A percentile compares a stretch with the other conserved stretches of the same genome.
Conservation (phyloP, 2,113 vertebrate genomes). For the Illadopsis cleaveri region DNA sequence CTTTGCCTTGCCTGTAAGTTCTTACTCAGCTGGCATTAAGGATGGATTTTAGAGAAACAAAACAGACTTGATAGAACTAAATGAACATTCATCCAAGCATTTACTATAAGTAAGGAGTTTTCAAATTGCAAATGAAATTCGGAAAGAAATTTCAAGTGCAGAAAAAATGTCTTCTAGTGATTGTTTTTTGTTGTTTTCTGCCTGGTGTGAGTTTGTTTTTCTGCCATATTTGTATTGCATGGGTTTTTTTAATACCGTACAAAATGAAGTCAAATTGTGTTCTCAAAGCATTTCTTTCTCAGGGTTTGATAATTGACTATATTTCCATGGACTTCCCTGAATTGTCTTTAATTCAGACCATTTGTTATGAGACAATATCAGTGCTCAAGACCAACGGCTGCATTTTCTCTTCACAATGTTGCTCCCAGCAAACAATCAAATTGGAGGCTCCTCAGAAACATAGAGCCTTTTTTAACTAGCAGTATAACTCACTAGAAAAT, state of each 20-base stretch:
- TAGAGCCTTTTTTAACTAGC: conserved; percentile 25
- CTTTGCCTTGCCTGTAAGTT: not conserved
- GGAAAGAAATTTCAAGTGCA: not conserved
- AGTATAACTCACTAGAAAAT: conserved; percentile 50
- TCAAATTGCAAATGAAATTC: not conserved
- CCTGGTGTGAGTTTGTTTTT: not conserved
- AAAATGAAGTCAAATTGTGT: conserved; percentile 1
- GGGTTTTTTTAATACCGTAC: not conserved
- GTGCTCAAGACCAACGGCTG: not conserved
- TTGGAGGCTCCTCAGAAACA: not conserved
- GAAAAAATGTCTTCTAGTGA: not conserved
- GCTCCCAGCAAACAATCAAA: conserved; percentile 19
- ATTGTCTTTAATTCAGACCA: conserved; percentile 39
- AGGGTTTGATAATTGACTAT: conserved; percentile 17
- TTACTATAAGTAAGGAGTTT: not conserved
- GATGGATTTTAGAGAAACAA: not conserved
- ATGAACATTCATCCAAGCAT: not conserved
- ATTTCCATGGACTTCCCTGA: conserved; percentile 37
- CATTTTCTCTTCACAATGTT: not conserved
- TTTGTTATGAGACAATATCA: conserved; percentile 34
- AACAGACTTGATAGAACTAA: not conserved
- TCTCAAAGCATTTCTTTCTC: conserved; percentile 1
- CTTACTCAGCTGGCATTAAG: not conserved
- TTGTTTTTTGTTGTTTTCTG: not conserved
- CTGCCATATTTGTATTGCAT: not conserved